phyloP scores from a whole-genome alignment of 2,113 vertebrate genomes.

The Vimba vimba region DNA sequence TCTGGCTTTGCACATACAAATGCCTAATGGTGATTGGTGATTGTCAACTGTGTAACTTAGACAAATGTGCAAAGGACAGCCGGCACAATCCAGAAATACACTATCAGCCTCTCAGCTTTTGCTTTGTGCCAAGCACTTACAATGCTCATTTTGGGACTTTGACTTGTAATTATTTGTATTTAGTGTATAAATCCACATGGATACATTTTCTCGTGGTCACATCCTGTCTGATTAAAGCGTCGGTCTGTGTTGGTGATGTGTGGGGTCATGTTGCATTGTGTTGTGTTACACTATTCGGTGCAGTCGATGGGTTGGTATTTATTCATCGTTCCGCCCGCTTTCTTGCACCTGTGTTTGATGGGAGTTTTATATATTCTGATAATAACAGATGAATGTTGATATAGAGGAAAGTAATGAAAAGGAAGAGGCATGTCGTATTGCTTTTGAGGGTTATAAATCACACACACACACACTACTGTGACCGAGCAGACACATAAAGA shows the following conservation, averaged over 20 bases:
- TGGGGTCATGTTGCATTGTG: conserved; percentile 23
- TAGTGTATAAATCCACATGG: neutral
- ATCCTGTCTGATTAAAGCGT: conserved; percentile 11
- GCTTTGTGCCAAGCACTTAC: neutral
- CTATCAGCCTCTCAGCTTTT: neutral
- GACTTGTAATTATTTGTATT: neutral
- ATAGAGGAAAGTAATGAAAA: conserved; percentile 76
- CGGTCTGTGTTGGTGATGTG: conserved; percentile 8
- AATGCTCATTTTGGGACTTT: neutral
- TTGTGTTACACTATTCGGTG: conserved; percentile 13
- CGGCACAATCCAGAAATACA: conserved; percentile 38
- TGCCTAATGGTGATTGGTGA: conserved; percentile 60
- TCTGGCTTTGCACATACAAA: conserved; percentile 70
- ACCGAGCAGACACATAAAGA: conserved; percentile 20
- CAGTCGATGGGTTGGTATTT: neutral
- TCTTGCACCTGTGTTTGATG: conserved; percentile 41
- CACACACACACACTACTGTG: neutral
- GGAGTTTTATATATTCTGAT: conserved; percentile 64
- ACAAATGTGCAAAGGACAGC: conserved; percentile 34
- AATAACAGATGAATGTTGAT: conserved; percentile 71
- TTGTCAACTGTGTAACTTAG: conserved; percentile 25
- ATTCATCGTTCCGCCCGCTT: neutral
- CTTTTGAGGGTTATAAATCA: neutral
- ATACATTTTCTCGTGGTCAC: conserved; percentile 24
- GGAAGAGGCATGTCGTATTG: conserved; percentile 63